Conservation (phyloP, 2,113 vertebrate species). For the Typhlomys cinereus region DNA sequence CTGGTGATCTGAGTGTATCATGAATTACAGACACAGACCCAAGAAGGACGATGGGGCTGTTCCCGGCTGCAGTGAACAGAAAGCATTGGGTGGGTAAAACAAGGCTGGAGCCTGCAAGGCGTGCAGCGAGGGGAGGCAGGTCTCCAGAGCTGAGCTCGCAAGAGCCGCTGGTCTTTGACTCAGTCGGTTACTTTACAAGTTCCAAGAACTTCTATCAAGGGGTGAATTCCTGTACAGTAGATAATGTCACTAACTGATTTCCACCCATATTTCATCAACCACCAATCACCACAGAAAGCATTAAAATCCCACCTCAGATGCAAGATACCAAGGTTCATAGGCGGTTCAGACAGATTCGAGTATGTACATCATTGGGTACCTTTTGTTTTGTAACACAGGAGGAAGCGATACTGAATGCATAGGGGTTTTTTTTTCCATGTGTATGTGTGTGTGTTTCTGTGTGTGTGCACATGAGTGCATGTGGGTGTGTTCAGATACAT, state of each 20-base stretch:
- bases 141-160: neutral
- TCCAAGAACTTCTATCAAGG: neutral
- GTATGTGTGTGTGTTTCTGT: no score
- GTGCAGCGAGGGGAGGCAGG: neutral
- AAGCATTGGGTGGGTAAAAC: fast-evolving
- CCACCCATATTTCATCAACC: neutral
- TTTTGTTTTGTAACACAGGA: neutral
- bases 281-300: neutral
- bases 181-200: neutral
- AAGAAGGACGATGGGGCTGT: neutral
- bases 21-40: neutral
- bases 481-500: no score
- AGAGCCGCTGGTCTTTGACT: neutral
- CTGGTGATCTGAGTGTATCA: slow-evolving; percentile 35
- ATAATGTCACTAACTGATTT: neutral
- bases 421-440: no score
- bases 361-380: fast-evolving
- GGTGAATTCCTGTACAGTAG: neutral
- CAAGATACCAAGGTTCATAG: neutral
- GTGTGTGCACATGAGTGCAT: no score
- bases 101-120: fast-evolving
- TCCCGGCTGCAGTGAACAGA: neutral
- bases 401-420: neutral
- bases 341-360: neutral
- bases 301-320: neutral